Conservation (phyloP, 1,140 invertebrate genomes). For the Asbolus verrucosus region DNA sequence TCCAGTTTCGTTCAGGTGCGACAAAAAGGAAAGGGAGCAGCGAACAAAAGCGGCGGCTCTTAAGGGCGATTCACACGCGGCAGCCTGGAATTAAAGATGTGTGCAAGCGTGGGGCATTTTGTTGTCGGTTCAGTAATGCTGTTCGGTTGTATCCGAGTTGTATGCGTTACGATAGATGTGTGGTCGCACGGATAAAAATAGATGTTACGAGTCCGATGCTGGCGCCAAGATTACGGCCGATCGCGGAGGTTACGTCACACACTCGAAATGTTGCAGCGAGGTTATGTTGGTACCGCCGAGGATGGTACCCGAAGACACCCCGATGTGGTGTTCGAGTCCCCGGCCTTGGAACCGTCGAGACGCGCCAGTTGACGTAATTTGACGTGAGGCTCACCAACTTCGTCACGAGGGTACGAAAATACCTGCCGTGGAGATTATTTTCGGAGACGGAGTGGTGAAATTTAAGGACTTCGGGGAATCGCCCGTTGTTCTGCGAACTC, state of each 20-base stretch:
- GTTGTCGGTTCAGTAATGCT: conserved; percentile 1
- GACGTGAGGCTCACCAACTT: too few species aligned
- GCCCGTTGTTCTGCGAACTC: not conserved
- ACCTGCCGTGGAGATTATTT: too few species aligned
- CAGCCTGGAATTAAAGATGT: not conserved
- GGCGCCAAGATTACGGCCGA: conserved; percentile 59
- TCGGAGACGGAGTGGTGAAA: conserved; percentile 7
- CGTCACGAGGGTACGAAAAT: too few species aligned
- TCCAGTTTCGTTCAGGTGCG: too few species aligned
- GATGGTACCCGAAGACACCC: too few species aligned
- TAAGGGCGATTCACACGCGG: not conserved
- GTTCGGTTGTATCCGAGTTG: not conserved
- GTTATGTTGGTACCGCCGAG: too few species aligned
- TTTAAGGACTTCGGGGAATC: not conserved
- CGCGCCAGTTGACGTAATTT: too few species aligned
- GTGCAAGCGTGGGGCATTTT: not conserved
- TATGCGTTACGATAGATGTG: conserved; percentile 36
- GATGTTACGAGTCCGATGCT: conserved; percentile 58
- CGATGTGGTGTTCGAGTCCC: too few species aligned
- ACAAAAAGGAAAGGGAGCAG: too few species aligned
- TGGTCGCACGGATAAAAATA: conserved; percentile 59
- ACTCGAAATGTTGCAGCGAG: conserved; percentile 25
- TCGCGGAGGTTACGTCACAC: conserved; percentile 53
- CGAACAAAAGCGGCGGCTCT: too few species aligned
- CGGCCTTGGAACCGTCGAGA: not conserved